A percentile compares a stretch with the other conserved stretches of the same genome.
Conservation (phyloP, 2,797 vertebrate genomes). For the Coilia nasus region DNA sequence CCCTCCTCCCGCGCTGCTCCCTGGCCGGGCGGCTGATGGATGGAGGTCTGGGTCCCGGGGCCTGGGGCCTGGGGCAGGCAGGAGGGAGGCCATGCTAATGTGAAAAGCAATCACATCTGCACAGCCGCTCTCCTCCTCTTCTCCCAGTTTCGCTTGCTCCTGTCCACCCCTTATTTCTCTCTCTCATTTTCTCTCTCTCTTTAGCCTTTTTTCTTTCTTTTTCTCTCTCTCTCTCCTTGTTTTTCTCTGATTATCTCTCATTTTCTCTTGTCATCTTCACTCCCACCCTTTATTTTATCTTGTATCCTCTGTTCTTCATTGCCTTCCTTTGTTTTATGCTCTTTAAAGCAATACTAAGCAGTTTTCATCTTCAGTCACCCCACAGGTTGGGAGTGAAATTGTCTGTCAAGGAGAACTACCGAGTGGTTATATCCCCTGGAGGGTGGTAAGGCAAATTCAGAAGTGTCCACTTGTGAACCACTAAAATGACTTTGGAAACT, state of each 20-base stretch:
- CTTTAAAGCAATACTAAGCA: too few species aligned
- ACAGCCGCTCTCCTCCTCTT: conserved; percentile 32
- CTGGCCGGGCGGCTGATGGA: conserved; percentile 45
- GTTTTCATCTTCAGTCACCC: too few species aligned
- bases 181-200: not conserved
- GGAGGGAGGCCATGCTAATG: conserved; percentile 46
- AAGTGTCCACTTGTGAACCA: too few species aligned
- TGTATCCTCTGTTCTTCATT: not conserved
- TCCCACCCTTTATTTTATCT: not conserved
- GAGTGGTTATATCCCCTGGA: too few species aligned
- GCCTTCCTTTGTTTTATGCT: not conserved
- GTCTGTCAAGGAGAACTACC: too few species aligned
- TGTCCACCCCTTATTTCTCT: not conserved
- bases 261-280: not conserved
- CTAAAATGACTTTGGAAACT: too few species aligned
- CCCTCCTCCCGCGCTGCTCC: conserved; percentile 40
- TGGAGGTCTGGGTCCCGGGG: conserved; percentile 43
- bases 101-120: conserved; percentile 52
- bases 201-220: not conserved
- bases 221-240: not conserved
- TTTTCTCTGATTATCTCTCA: not conserved
- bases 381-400: too few species aligned
- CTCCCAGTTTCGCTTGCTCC: too few species aligned
- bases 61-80: conserved; percentile 35
- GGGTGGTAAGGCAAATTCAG: too few species aligned